A percentile compares a stretch with the other conserved stretches of the same genome.
These are phyloP conservation scores for Harpalus rubripes DNA, from an alignment of 2,888 invertebrate genomes.

Conservation along the genomic window DNA sequence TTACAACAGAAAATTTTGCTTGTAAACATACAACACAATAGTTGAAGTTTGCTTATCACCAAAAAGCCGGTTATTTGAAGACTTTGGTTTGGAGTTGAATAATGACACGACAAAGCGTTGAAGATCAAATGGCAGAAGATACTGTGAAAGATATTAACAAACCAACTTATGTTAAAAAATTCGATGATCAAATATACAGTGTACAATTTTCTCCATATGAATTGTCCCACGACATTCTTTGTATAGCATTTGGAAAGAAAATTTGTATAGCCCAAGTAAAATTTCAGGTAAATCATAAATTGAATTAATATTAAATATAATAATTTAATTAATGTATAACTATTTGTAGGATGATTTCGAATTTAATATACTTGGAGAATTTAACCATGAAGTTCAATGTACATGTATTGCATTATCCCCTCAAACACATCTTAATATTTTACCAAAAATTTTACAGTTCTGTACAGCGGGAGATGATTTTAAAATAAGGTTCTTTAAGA, in stretches of 20 bases:
- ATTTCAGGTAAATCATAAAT: constrained; percentile 78
- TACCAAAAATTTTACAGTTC: constrained; percentile 81
- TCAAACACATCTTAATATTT: constrained; percentile 80
- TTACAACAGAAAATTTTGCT: background rate
- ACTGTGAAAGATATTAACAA: constrained; percentile 71
- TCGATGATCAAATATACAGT: constrained; percentile 79
- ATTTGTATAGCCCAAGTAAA: constrained; percentile 80
- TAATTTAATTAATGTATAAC: constrained; percentile 51
- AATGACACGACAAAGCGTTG: constrained; percentile 37
- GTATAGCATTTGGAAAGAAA: constrained; percentile 81
- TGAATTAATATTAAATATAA: constrained; percentile 29
- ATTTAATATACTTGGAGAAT: constrained; percentile 80
- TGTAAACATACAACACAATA: constrained; percentile 26
- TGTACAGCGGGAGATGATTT: constrained; percentile 81
- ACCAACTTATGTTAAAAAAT: constrained; percentile 78
- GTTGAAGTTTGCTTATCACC: constrained; percentile 21
- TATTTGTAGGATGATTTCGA: constrained; percentile 77
- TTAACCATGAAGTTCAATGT: constrained; percentile 80
- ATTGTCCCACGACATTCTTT: constrained; percentile 83
- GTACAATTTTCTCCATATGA: constrained; percentile 83
- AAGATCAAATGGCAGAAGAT: constrained; percentile 28
- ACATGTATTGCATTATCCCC: constrained; percentile 82
- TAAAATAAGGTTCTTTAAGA: constrained; percentile 79
- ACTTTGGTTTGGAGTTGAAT: constrained; percentile 55
- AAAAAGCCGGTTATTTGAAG: constrained; percentile 16